Base-by-base conservation (phyloP, 1,140 invertebrate species). In the Radopholus similis region DNA sequence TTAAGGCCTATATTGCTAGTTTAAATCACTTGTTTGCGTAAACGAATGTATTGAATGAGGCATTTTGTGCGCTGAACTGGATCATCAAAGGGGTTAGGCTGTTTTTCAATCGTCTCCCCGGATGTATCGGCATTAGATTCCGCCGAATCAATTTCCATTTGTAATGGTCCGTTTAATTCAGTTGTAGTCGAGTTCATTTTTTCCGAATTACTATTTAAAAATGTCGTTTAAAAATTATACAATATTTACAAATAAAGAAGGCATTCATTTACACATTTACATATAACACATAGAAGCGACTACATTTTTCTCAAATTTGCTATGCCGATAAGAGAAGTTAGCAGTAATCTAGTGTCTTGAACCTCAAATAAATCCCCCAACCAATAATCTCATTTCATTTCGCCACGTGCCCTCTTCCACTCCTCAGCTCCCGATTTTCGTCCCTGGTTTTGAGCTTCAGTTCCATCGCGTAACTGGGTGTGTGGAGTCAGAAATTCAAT, bases 371-470 rank as follows among this genome's bases (percentile, higher is more conserved):
- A 42, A 42, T n/a, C 18, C 11, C 18, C 18, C 38, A 42, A 42
- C 38, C 38, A 11, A 49, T 8, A 21, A 21, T 49, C 44, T 47
- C n/a, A 51, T 51, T 51, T 51, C 23, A 40, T 30, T 57, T 70
- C 68, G 13, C 63, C 68, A 18, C 68, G 53, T 21, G 37, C 63
- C 18, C 55, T 21, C 21, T 56, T 23, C 69, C 69, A 71, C 15
- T 66, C 21, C 18, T 51, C 30, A n/a, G 37, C 40, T 28, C 69
- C 69, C 26, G 69, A 71, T 13, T 44, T 44, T 18, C 69, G 68
- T 11, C 69, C 69, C n/a, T 71, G 59, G 44, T 71, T 71, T 59
- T 71, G 53, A 21, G 69, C 69, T 47, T 71, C 69, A 5, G 32
- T 58, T 34, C 69, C 69, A 51, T 71, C 67, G 32, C 69, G 54